Conservation (phyloP, 1,140 invertebrate genomes). For the Conopomorpha cramerella region DNA sequence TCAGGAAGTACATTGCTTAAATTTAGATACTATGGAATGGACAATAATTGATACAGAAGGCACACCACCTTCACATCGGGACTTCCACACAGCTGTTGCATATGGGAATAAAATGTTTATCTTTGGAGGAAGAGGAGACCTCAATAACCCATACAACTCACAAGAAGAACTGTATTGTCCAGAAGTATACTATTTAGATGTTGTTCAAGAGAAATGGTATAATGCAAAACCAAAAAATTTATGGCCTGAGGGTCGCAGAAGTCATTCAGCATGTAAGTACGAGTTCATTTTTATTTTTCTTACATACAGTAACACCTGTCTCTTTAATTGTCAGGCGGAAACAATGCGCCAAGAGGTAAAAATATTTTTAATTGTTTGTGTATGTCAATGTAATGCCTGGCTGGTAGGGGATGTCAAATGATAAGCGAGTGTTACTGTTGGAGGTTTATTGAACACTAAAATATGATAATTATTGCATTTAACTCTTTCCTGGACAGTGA, state of each 20-base stretch:
- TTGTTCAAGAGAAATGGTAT: conserved; percentile 70
- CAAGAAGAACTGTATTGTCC: conserved; percentile 79
- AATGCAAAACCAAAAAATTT: conserved; percentile 60
- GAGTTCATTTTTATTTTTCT: conserved; percentile 5
- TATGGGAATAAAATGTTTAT: conserved; percentile 79
- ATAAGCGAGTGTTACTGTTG: too few species aligned
- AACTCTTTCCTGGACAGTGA: too few species aligned
- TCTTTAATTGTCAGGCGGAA: too few species aligned
- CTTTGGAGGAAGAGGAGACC: conserved; percentile 82
- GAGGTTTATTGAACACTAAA: too few species aligned
- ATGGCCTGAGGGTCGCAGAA: conserved; percentile 74
- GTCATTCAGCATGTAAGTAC: conserved; percentile 84
- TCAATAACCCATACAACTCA: conserved; percentile 66
- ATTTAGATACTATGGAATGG: conserved; percentile 78
- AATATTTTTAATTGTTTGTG: too few species aligned
- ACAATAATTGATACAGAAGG: conserved; percentile 63
- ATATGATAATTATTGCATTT: too few species aligned
- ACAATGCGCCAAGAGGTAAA: too few species aligned
- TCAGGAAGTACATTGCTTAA: conserved; percentile 75
- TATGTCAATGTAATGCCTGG: too few species aligned
- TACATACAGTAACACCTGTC: too few species aligned
- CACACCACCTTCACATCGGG: conserved; percentile 72
- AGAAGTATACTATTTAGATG: conserved; percentile 77
- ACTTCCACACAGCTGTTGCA: conserved; percentile 85
- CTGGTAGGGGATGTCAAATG: too few species aligned